Percentiles rank a stretch among this genome's conserved stretches.
phyloP scores from a whole-genome alignment of 2,113 vertebrate species.

The Pipra filicauda region DNA sequence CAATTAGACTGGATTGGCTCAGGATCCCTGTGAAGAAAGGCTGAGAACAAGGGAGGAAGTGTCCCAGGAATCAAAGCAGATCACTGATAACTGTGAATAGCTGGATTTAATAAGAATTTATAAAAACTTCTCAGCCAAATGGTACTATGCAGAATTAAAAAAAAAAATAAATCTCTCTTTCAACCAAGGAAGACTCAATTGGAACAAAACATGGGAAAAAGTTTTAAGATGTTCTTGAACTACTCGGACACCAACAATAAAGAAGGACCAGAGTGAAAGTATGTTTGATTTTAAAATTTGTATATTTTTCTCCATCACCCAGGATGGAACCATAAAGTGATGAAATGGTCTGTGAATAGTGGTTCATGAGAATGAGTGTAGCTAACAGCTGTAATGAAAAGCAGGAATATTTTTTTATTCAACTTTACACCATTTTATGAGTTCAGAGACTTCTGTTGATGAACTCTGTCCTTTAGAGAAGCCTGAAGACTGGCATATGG shows the following conservation, averaged over 20 bases:
- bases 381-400: background rate
- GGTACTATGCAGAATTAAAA: background rate
- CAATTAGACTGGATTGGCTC: slow-evolving; percentile 5
- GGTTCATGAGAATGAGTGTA: background rate
- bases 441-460: background rate
- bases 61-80: background rate
- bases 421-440: background rate
- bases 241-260: background rate
- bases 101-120: slow-evolving; percentile 28
- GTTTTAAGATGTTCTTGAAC: background rate
- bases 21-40: slow-evolving; percentile 5
- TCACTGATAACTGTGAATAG: background rate
- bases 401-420: background rate
- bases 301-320: background rate
- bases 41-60: background rate
- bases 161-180: background rate
- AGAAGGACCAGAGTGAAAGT: background rate
- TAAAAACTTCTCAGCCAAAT: background rate
- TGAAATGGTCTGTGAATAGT: background rate
- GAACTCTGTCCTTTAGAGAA: background rate
- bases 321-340: background rate
- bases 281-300: background rate
- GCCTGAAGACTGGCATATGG: background rate
- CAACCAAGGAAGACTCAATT: background rate
- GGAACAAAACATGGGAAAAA: background rate